phyloP scores from a whole-genome alignment of 2,113 vertebrate species.

The Catharus bicknelli region DNA sequence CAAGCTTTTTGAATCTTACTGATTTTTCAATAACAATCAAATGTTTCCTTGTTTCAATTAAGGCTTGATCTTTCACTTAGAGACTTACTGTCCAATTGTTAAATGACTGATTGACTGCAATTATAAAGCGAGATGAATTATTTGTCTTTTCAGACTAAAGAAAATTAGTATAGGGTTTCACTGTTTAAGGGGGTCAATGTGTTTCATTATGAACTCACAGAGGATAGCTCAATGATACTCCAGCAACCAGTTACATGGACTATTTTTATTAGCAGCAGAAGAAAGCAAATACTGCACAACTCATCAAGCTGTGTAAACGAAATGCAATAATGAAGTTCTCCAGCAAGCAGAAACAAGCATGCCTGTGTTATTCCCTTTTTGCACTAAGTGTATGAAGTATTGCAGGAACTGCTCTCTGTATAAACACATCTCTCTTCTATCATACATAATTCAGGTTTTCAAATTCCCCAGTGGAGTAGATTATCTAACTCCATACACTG shows the following conservation, averaged over 20 bases:
- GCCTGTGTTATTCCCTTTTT: background rate
- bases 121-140: slow-evolving; percentile 16
- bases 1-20: background rate
- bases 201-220: slow-evolving; percentile 1
- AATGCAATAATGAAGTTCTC: slow-evolving; percentile 31
- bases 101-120: slow-evolving; percentile 20
- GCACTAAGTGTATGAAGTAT: background rate
- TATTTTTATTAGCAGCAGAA: slow-evolving; percentile 42
- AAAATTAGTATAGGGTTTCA: slow-evolving; percentile 24
- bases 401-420: slow-evolving; percentile 27
- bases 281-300: slow-evolving; percentile 18
- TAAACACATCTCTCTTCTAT: slow-evolving; percentile 31
- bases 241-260: background rate
- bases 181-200: background rate
- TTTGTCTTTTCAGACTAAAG: slow-evolving; percentile 17
- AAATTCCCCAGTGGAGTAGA: background rate
- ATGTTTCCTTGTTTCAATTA: slow-evolving; percentile 35
- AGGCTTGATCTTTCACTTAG: slow-evolving; percentile 17
- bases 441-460: slow-evolving; percentile 60
- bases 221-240: background rate
- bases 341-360: slow-evolving; percentile 6
- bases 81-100: slow-evolving; percentile 8
- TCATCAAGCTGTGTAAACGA: slow-evolving; percentile 42
- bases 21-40: slow-evolving; percentile 31
- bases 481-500: slow-evolving; percentile 28